Base-by-base conservation (phyloP, 2,113 vertebrate genomes). In the Phaethon lepturus region DNA sequence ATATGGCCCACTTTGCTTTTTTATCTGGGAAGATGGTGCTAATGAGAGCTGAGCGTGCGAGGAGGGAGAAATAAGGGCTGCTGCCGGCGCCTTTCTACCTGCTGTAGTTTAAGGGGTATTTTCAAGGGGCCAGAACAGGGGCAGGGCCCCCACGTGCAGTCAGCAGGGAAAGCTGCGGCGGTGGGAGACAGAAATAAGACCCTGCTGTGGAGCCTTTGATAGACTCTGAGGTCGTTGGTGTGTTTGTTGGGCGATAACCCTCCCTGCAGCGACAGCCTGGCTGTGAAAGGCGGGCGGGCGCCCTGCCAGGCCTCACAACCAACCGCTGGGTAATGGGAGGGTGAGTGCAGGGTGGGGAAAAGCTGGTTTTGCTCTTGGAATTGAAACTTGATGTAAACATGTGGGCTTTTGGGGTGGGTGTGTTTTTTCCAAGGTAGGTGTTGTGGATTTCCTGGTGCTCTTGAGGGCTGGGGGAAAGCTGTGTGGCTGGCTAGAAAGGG, bases 161-260 rank as follows among this genome's bases (percentile, higher is more conserved):
- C 35, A 68, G 19, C 13, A 26, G 35, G 58, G 52, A 89, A 55
- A 31, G 66, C 62, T 31, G n/a, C 0, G 0, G 47, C 25, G 42
- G 52, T 28, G 33, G 67, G 78, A n/a, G 31, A 17, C 22, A 73
- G 45, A n/a, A 52, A 14, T 25, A n/a, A 3, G 15, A 59, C 16
- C 31, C 9, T 35, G 44, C 22, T 35, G 63, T 13, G 18, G 19
- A 24, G 63, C 1, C 2, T 55, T 40, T 47, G 38, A 7, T 5
- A 33, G 68, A 16, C 44, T 66, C 19, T n/a, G 40, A 42, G 73
- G 28, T 23, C 55, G 18, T 10, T 4, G 35, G 8, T 56, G 35
- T 31, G 29, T 49, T 40, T 16, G 38, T 25, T 50, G 0, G 7
- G 50, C 63, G 63, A 19, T 52, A 24, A 10, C 25, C 0, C 0